Base-by-base conservation (phyloP, 92 coral and sea anemone genomes). In the Muricea muricata region DNA sequence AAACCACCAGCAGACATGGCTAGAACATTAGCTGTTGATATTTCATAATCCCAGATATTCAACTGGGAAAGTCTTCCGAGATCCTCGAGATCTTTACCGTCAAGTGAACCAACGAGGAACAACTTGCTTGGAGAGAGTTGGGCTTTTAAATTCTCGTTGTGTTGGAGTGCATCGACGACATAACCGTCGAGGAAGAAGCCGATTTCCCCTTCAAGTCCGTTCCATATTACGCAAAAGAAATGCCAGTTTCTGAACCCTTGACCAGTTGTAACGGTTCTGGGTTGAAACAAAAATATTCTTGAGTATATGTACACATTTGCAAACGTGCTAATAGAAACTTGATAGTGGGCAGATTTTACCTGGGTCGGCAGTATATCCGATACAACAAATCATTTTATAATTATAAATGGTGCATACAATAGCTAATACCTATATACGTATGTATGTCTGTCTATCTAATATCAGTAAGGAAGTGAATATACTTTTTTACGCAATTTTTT, bases 1-100 rank as follows among this genome's bases (percentile, higher is more conserved):
- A 63, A 63, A 6, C 70, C 70, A 0, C 70, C 70, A 28, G 70
- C 14, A 10, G 70, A 63, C 70, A 63, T 63, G 1, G 70, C 33
- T 0, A 28, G 1, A 18, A 63, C 12, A 30, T 28, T 63, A 2
- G 1, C n/a, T 4, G 70, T 1, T 28, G 70, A 6, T 63, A 63
- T 25, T 63, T 25, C 35, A 63, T 63, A 63, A 28, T 63, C 37
- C 70, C 70, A 63, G 3, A 63, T 30, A 32, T 63, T 63, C 1
- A 63, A 39, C 30, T 63, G 70, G 10, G 70, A 28, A 14, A 63
- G 70, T 1, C 4, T 28, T 25, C 33, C 70, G 3, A 1, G 4
- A 8, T 13, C 70, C 1, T 4, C 14, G 17, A n/a, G n/a, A n/a
- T n/a, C n/a, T n/a, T n/a, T 17, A 0, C 28, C 1, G 10, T 39